phyloP scores from a whole-genome alignment of 2,888 invertebrate genomes.

The Dynastes tityus region DNA sequence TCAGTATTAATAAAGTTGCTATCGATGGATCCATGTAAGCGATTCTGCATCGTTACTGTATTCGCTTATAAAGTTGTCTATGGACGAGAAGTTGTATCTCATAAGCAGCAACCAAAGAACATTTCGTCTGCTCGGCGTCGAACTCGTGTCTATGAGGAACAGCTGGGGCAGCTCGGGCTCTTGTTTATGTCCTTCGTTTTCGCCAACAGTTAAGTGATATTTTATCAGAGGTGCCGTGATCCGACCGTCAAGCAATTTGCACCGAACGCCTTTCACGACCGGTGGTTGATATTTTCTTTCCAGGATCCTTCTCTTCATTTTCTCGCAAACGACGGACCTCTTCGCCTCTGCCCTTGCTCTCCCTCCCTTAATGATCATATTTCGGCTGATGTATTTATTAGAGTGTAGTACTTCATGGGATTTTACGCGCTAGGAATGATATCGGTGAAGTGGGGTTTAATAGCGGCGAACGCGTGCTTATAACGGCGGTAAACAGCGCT shows the following conservation, averaged over 20 bases:
- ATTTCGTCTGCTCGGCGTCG: constrained; percentile 54
- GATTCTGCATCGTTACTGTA: no score
- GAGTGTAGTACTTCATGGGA: constrained; percentile 9
- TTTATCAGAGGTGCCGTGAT: constrained; percentile 47
- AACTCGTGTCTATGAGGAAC: constrained; percentile 59
- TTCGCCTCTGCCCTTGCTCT: background rate
- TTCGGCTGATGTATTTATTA: constrained; percentile 36
- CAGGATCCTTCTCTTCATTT: background rate
- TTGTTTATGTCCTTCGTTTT: constrained; percentile 59
- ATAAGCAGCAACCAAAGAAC: constrained; percentile 9
- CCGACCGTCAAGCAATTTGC: constrained; percentile 33
- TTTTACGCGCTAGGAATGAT: background rate
- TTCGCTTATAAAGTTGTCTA: no score
- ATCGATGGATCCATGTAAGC: no score
- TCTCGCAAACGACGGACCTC: background rate
- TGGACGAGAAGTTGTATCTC: constrained; percentile 9
- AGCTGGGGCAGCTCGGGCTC: constrained; percentile 58
- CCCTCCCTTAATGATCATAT: constrained; percentile 27
- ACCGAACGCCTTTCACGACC: background rate
- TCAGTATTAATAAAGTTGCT: no score
- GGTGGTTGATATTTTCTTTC: background rate
- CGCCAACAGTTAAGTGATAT: constrained; percentile 57
- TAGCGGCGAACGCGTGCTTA: constrained; percentile 23
- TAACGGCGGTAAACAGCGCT: background rate
- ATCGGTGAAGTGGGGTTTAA: background rate